These are phyloP conservation scores for Mesorhabditis belari DNA, from an alignment of 2,888 invertebrate genomes.

Conservation along the genomic window DNA sequence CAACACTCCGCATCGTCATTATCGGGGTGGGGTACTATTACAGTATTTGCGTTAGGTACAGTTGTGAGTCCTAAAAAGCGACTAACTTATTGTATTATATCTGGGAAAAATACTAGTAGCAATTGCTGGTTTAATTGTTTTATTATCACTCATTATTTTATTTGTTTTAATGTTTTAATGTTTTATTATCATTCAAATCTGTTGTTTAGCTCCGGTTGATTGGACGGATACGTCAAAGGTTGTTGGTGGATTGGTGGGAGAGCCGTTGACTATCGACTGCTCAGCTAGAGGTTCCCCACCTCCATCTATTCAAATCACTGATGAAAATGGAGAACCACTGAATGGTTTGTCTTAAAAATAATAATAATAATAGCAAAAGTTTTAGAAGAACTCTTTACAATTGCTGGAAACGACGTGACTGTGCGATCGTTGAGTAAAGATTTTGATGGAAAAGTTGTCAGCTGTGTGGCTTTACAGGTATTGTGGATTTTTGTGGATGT, in stretches of 20 bases:
- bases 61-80: too few species aligned
- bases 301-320: slow-evolving; percentile 32
- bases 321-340: slow-evolving; percentile 35
- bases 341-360: slow-evolving; percentile 12
- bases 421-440: slow-evolving; percentile 31
- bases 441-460: slow-evolving; percentile 15
- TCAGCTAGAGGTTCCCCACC: slow-evolving; percentile 22
- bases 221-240: slow-evolving; percentile 29
- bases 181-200: too few species aligned
- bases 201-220: slow-evolving; percentile 23
- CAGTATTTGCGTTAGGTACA: too few species aligned
- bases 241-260: slow-evolving; percentile 38
- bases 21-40: too few species aligned
- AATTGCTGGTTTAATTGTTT: too few species aligned
- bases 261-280: slow-evolving; percentile 44
- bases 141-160: too few species aligned
- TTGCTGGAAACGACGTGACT: slow-evolving; percentile 37
- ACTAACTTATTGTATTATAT: too few species aligned
- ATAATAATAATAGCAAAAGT: slow-evolving; percentile 1
- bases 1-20: too few species aligned
- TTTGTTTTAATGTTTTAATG: too few species aligned
- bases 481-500: neutral
- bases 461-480: slow-evolving; percentile 8
- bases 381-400: slow-evolving; percentile 21
- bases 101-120: too few species aligned